These are phyloP conservation scores for Gobius niger DNA, from an alignment of 2,113 vertebrate species.

Conservation along the genomic window DNA sequence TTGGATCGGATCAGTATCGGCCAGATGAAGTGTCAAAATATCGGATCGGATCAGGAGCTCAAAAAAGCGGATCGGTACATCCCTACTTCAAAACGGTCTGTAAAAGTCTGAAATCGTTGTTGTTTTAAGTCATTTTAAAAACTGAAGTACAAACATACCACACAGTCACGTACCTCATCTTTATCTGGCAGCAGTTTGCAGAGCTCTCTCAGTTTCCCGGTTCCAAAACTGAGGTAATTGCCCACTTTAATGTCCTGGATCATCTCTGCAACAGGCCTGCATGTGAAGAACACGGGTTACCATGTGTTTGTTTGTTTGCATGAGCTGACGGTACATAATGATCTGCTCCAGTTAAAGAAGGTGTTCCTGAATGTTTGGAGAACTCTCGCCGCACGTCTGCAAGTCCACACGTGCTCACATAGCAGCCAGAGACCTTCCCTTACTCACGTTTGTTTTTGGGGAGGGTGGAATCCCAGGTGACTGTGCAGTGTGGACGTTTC, in stretches of 20 bases:
- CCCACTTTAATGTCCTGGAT: slow-evolving; percentile 73
- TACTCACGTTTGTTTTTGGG: not conserved
- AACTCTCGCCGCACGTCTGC: not conserved
- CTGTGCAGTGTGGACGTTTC: no score
- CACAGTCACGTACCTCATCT: slow-evolving; percentile 69
- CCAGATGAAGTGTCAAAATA: no score
- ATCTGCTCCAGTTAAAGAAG: not conserved
- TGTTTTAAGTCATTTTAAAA: not conserved
- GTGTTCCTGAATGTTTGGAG: not conserved
- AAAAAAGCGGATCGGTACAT: no score
- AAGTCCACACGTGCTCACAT: slow-evolving; percentile 44
- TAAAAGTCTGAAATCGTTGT: no score
- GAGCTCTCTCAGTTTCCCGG: slow-evolving; percentile 78
- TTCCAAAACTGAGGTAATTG: slow-evolving; percentile 58
- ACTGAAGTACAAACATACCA: not conserved
- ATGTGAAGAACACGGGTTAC: slow-evolving; percentile 9
- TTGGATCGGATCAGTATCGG: no score
- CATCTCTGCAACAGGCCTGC: slow-evolving; percentile 69
- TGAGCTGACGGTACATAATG: not conserved
- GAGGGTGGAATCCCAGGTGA: not conserved
- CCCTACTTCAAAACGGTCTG: no score
- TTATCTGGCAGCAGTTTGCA: slow-evolving; percentile 78
- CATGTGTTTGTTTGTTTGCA: slow-evolving; percentile 6
- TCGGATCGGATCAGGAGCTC: no score
- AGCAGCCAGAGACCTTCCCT: no score